Evolutionary conservation across 23 tunicate species (phyloP), one percentile per base, ranked within the genome.

Genomic region (Aplidium turbinatum): DNA sequence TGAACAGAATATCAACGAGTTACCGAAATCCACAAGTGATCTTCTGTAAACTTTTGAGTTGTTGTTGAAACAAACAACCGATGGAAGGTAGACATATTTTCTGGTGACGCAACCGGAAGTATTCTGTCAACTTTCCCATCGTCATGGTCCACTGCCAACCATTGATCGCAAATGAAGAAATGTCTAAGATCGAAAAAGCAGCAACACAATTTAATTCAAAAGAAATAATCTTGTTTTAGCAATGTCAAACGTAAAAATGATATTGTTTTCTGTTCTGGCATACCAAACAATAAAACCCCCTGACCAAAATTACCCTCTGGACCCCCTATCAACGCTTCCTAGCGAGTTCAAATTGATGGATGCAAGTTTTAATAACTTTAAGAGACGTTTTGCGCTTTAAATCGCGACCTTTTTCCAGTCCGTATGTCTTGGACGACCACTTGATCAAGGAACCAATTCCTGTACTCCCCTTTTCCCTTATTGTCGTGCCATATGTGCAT

Each of bases 401-500:
- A 13, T 11, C 5, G 70, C 29, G 46, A 94, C 90, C 99, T 72
- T 78, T 94, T 78, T 54, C 94, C 94, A 18, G 77, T 82, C 31
- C 58, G 35, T 1, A 94, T 86, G 23, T 94, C 88, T 30, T 82
- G 93, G 1, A 94, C 82, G 53, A 84, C 99, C 50, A 94, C 64
- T 64, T 94, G 99, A 52, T 94, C 94, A 64, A 87, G 57, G 57
- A 77, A 94, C 99, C 99, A 94, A 34, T 95, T 85, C 72, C 89
- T 63, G 33, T 62, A 28, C 13, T 82, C 89, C 26, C 99, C 99
- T 50, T 82, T 86, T 19, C 99, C 99, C 39, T 63, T 20, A 52
- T 94, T 94, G 56, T 94, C 99, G 47, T 94, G 99, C 99, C 99
- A 94, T 31, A 94, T 70, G 39, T 94, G 99, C 47, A 87, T 57